Base-by-base conservation (phyloP, 2,797 vertebrate genomes). In the Smutsia gigantea region DNA sequence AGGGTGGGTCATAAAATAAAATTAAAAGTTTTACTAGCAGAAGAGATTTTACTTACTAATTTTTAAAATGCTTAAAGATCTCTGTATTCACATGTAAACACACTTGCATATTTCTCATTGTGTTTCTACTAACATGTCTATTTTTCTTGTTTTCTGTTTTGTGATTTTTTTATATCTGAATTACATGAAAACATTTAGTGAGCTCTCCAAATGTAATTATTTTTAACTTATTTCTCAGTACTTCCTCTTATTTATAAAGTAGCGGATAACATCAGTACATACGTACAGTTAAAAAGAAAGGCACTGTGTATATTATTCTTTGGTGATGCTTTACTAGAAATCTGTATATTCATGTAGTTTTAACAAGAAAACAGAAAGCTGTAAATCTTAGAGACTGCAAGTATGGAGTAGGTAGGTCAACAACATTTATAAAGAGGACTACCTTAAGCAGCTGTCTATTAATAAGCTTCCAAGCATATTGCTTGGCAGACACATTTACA, bases 401-500 rank as follows among this genome's bases (percentile, higher is more conserved):
- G n/a, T 61, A 64, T 75, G 46, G 66, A 82, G 75, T 25, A 83
- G 18, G 55, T 84, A 82, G 61, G 66, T 95, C 87, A 75, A 42
- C 0, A 19, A 83, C 92, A 75, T 92, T 92, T 92, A 75, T 49
- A 92, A 93, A 92, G 61, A 92, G 63, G 7, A 64, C 59, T 87
- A n/a, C 71, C 53, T 96, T 88, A 90, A 66, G 57, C n/a, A 94
- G 53, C 57, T 88, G 37, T 46, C 92, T 39, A 72, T 78, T 93
- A 95, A 51, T 37, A 87, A 87, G 10, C 29, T 75, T 88, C 53
- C 42, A 63, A 86, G 46, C 10, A 4, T 53, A 75, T 34, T 46
- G 23, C 86, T 81, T 82, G 77, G 68, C n/a, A 86, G 90, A 68
- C 31, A 83, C 55, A 68, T 96, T 94, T 90, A 51, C n/a, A 86